Conservation (phyloP, 2,797 vertebrate genomes). For the Sebastes iracundus region DNA sequence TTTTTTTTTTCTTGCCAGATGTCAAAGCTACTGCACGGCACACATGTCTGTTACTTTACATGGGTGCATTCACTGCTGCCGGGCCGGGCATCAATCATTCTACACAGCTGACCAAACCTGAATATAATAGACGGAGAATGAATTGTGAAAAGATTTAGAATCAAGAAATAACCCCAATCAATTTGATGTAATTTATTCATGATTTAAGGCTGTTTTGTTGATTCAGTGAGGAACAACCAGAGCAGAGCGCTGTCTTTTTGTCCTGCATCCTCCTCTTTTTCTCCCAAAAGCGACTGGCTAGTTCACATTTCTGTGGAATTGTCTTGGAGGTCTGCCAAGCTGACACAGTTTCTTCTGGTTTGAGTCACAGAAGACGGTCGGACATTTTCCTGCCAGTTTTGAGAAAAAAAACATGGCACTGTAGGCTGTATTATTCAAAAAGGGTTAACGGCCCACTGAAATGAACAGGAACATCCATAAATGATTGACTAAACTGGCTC, state of each 20-base stretch:
- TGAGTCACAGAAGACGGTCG: background rate
- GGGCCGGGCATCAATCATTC: slow-evolving; percentile 22
- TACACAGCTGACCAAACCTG: background rate
- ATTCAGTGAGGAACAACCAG: slow-evolving; percentile 10
- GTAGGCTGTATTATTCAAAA: background rate
- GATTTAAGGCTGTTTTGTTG: slow-evolving; percentile 20
- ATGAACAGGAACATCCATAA: slow-evolving; percentile 2
- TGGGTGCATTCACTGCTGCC: slow-evolving; percentile 13
- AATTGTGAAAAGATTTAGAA: background rate
- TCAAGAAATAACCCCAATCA: background rate
- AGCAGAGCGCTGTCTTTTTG: background rate
- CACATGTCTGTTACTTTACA: slow-evolving; percentile 11
- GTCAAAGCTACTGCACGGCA: slow-evolving; percentile 37
- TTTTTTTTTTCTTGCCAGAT: slow-evolving; percentile 31
- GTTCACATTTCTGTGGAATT: slow-evolving; percentile 1
- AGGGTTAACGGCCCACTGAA: background rate
- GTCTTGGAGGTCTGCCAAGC: slow-evolving; percentile 19
- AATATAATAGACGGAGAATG: background rate
- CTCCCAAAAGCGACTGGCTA: background rate
- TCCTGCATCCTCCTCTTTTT: background rate
- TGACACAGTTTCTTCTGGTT: slow-evolving; percentile 11
- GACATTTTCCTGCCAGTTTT: slow-evolving; percentile 28
- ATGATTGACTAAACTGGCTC: background rate
- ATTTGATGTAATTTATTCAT: slow-evolving; percentile 15
- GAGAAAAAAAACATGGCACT: background rate